Base-by-base conservation (phyloP, 2,797 vertebrate species). In the Cossypha caffra region DNA sequence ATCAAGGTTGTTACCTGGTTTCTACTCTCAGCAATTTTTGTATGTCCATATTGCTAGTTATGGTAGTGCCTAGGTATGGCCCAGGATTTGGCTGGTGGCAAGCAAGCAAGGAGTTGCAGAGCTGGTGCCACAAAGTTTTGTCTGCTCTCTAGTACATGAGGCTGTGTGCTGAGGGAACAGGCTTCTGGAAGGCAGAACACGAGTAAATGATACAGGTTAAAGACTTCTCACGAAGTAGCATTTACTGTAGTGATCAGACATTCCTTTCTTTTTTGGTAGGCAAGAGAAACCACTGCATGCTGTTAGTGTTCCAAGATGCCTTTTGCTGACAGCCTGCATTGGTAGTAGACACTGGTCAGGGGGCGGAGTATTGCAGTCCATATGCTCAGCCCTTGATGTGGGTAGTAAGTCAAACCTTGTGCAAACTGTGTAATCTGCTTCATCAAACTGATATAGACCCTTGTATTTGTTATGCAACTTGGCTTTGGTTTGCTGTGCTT, bases 131-230 rank as follows among this genome's bases (percentile, higher is more conserved):
- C 38, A 19, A n/a, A 71, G 13, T 43, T 82, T 45, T 50, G 9
- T 54, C 24, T 75, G 11, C 25, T 8, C 5, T 67, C 21, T 45
- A 52, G n/a, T 31, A 35, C 0, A 0, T 35, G 29, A 68, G 24
- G 31, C 9, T 74, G 0, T 12, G 6, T 42, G 18, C 16, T 88
- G 64, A 55, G 37, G 17, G 54, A 69, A n/a, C 2, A 1, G 16
- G 31, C 16, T 86, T 76, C 58, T 66, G 54, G 35, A 47, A 83
- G 50, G 10, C 7, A 45, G 18, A 15, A 17, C 4, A 3, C 43
- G 14, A 88, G 13, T 64, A 61, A 76, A 43, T 38, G 1, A 35
- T 48, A 17, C 1, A 13, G 8, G 5, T 33, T 55, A 37, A 77
- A 84, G 31, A 14, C 38, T 83, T 79, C 72, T 75, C n/a, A 61